Conservation (phyloP, 2,113 vertebrate genomes). For the Pygoscelis adeliae region DNA sequence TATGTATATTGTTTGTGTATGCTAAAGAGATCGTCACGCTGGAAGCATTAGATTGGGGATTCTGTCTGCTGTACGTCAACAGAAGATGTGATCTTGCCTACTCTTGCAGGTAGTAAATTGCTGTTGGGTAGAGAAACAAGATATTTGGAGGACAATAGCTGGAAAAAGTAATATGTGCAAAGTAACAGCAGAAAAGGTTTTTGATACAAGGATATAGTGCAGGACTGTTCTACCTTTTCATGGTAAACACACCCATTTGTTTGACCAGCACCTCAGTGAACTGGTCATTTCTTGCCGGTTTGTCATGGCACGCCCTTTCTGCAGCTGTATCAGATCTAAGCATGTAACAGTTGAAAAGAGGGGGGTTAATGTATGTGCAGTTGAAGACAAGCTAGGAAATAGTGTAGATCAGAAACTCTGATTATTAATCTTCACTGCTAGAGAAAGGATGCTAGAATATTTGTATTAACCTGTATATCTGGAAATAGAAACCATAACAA, state of each 20-base stretch:
- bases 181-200: neutral
- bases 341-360: neutral
- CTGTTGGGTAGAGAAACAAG: neutral
- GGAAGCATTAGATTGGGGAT: neutral
- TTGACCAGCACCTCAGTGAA: neutral
- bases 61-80: neutral
- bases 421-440: neutral
- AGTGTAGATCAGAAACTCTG: neutral
- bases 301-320: neutral
- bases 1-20: neutral
- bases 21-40: neutral
- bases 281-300: accelerated
- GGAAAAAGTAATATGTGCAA: neutral
- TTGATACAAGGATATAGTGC: too few relatives aligned
- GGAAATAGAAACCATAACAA: neutral
- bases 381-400: neutral
- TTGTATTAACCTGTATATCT: neutral
- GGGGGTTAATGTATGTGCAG: accelerated
- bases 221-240: neutral
- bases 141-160: neutral
- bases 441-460: neutral
- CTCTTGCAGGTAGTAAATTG: neutral
- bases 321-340: accelerated
- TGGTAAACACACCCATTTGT: neutral
- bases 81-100: neutral